phyloP scores from a whole-genome alignment of 2,797 vertebrate species.

The Mus spretus region DNA sequence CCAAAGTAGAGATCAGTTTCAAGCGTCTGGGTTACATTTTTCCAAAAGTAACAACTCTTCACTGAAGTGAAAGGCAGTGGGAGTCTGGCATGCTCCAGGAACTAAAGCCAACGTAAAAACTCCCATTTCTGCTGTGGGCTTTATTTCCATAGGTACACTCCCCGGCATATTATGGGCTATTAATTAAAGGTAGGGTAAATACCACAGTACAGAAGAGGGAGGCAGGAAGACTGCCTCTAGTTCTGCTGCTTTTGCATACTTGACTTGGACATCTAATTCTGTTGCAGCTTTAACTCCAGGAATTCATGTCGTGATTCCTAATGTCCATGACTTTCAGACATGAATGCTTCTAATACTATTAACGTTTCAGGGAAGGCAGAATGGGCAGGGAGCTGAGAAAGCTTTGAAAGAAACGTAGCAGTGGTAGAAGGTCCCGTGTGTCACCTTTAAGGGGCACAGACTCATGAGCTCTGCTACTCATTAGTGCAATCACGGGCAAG shows the following conservation, averaged over 20 bases:
- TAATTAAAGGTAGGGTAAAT: background rate
- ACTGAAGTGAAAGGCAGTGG: background rate
- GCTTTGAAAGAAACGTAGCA: background rate
- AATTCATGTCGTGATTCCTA: constrained; percentile 20
- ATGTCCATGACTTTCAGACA: constrained; percentile 22
- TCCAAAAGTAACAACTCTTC: background rate
- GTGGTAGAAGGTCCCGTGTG: background rate
- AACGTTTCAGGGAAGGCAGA: background rate
- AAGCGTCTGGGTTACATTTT: background rate
- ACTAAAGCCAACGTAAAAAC: background rate
- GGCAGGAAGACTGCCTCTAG: background rate
- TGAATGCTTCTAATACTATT: background rate
- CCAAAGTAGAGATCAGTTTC: background rate
- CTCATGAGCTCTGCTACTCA: background rate
- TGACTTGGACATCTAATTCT: background rate
- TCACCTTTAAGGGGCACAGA: background rate
- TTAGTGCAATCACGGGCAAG: background rate
- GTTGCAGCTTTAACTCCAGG: constrained; percentile 21
- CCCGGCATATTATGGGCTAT: background rate
- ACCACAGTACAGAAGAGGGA: background rate
- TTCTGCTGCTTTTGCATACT: background rate
- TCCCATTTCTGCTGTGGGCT: background rate
- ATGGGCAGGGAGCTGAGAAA: background rate
- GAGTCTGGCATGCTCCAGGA: background rate
- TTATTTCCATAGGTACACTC: background rate